Evolutionary conservation across 1,140 invertebrate species (phyloP).

Genomic region (Saxidomus purpurata): DNA sequence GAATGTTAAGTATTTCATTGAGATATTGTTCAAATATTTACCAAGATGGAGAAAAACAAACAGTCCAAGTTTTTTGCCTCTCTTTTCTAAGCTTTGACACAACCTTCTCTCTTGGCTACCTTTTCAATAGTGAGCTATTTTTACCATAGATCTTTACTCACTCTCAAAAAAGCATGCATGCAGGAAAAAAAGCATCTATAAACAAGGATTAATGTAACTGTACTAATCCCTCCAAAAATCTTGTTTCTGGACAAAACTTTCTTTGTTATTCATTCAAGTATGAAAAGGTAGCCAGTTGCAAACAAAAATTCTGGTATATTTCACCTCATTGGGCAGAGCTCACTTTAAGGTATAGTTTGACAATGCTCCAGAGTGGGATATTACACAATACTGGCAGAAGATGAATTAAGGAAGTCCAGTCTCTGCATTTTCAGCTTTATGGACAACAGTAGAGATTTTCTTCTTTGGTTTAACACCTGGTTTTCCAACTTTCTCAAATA

Average conservation of each 20-base stretch:
- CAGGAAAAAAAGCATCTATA: slow-evolving; percentile 28
- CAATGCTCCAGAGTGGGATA: no score
- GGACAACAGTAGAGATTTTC: no score
- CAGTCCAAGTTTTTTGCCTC: background rate
- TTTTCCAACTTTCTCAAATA: no score
- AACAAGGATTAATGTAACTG: background rate
- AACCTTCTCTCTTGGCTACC: background rate
- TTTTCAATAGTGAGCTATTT: background rate
- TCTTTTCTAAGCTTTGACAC: background rate
- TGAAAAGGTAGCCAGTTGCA: background rate
- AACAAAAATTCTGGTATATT: no score
- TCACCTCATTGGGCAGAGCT: no score
- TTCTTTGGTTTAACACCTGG: no score
- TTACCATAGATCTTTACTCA: background rate
- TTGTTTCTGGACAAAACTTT: background rate
- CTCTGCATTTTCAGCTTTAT: no score
- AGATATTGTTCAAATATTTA: background rate
- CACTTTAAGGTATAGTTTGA: no score
- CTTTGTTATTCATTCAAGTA: background rate
- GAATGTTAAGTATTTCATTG: slow-evolving; percentile 12
- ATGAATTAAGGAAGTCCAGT: no score
- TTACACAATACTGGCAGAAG: no score
- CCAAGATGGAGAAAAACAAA: background rate
- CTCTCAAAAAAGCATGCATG: background rate
- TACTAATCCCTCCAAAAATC: background rate